phyloP scores from a whole-genome alignment of 2,797 vertebrate species.

The Fratercula arctica region DNA sequence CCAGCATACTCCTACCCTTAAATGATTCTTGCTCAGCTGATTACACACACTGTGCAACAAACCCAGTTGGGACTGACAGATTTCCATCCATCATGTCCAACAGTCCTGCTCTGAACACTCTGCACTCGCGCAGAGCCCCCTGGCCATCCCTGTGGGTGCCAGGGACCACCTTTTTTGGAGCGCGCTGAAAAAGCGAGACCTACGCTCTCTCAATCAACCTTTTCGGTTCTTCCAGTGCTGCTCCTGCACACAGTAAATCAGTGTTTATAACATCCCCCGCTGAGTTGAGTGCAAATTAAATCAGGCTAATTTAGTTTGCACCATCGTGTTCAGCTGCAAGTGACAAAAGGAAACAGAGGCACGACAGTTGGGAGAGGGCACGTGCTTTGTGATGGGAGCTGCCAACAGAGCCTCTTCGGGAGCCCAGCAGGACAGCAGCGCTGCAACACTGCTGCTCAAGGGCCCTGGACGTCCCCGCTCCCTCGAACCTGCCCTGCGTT shows the following conservation, averaged over 20 bases:
- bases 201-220: background rate
- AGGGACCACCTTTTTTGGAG: background rate
- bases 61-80: background rate
- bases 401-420: background rate
- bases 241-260: slow-evolving; percentile 34
- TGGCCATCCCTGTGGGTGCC: fast-evolving
- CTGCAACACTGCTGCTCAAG: background rate
- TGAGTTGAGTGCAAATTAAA: slow-evolving; percentile 41
- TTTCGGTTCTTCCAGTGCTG: background rate
- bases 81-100: background rate
- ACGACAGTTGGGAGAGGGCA: background rate
- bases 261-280: slow-evolving; percentile 37
- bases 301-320: slow-evolving; percentile 45
- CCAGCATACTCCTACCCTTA: background rate
- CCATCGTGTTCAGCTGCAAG: background rate
- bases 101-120: background rate
- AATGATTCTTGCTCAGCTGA: background rate
- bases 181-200: background rate
- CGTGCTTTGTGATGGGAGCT: background rate
- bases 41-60: background rate
- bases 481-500: background rate
- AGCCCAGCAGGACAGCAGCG: background rate
- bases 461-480: background rate
- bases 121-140: background rate
- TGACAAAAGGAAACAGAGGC: background rate